Percentiles rank a stretch among this genome's conserved stretches.
Evolutionary conservation across 2,797 vertebrate species (phyloP).

Genomic region (Fistularia tabacaria): DNA sequence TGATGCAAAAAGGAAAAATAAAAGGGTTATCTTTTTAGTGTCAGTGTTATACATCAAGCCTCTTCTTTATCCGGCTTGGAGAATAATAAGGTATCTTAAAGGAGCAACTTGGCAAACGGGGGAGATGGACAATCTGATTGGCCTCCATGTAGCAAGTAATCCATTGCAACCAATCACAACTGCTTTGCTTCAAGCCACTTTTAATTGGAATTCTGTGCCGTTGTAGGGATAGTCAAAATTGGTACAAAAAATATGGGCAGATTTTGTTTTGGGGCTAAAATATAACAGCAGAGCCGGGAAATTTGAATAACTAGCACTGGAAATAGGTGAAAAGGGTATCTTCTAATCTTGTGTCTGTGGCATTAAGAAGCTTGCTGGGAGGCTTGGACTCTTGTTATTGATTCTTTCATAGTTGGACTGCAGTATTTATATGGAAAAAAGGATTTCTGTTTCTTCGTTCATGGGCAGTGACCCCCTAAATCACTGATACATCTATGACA

Average conservation of each 20-base stretch:
- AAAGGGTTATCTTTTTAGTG: constrained; percentile 34
- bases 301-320: constrained; percentile 31
- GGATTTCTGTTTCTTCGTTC: constrained; percentile 36
- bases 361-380: constrained; percentile 16
- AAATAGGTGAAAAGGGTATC: constrained; percentile 27
- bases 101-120: constrained; percentile 28
- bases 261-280: constrained; percentile 14
- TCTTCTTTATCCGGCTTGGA: constrained; percentile 17
- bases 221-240: constrained; percentile 30
- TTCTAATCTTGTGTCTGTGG: constrained; percentile 21
- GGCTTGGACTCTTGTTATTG: constrained; percentile 43
- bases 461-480: constrained; percentile 21
- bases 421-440: constrained; percentile 39
- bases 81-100: constrained; percentile 43
- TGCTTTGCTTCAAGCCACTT: constrained; percentile 41
- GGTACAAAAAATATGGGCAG: constrained; percentile 25
- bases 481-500: constrained; percentile 40
- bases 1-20: not conserved
- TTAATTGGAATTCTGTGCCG: constrained; percentile 50
- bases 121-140: constrained; percentile 37
- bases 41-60: constrained; percentile 22
- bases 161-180: constrained; percentile 33
- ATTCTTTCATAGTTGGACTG: constrained; percentile 40
- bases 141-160: constrained; percentile 25
- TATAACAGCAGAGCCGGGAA: constrained; percentile 27